These are phyloP conservation scores for Bufo gargarizans DNA, from an alignment of 2,113 vertebrate genomes.

Conservation along the genomic window DNA sequence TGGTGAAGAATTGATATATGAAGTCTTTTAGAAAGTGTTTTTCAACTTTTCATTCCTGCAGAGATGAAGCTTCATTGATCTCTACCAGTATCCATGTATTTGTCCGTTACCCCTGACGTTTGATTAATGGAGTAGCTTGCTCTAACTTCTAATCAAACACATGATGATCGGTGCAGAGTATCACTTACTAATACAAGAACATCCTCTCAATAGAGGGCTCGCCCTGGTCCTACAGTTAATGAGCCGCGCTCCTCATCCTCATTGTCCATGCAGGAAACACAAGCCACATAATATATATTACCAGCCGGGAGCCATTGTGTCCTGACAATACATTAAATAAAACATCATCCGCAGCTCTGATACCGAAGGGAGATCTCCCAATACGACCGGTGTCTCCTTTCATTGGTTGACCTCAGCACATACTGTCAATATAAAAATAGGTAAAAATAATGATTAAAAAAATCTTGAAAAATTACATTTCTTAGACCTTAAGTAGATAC, in stretches of 20 bases:
- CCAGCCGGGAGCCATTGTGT: slow-evolving; percentile 29
- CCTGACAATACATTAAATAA: slow-evolving; percentile 24
- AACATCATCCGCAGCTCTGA: neutral
- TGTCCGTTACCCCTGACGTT: neutral
- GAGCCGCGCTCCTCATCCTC: neutral
- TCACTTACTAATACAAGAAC: slow-evolving; percentile 45
- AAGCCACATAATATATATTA: slow-evolving; percentile 41
- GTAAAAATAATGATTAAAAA: too few species aligned
- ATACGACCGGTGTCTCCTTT: neutral
- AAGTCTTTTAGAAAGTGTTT: too few species aligned
- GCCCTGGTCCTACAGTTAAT: slow-evolving; percentile 20
- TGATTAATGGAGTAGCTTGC: slow-evolving; percentile 10
- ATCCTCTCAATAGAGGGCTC: neutral
- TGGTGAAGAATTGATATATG: too few species aligned
- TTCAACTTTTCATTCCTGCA: too few species aligned
- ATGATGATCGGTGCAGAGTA: neutral
- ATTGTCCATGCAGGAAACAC: slow-evolving; percentile 33
- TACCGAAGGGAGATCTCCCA: neutral
- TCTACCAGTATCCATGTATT: too few species aligned
- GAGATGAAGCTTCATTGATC: too few species aligned
- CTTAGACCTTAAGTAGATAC: too few species aligned
- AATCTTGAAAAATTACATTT: too few species aligned
- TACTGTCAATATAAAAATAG: too few species aligned
- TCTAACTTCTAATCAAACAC: slow-evolving; percentile 20
- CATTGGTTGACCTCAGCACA: neutral